Evolutionary conservation across 2,113 vertebrate species (phyloP).

Genomic region (Caracal caracal): DNA sequence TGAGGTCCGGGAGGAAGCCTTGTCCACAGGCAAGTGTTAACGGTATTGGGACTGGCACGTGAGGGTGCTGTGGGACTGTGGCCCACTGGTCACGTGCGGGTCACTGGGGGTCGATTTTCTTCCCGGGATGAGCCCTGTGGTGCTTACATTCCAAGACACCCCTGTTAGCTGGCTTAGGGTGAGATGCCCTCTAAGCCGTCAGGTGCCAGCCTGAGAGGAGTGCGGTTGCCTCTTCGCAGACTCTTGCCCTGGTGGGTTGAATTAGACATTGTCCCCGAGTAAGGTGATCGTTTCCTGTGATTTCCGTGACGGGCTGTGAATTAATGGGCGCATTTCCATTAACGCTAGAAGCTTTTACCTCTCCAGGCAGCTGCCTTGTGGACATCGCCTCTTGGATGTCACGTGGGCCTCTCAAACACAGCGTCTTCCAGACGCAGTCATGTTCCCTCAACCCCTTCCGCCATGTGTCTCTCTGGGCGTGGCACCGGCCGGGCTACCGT

Average conservation of each 20-base stretch:
- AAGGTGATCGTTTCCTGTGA: not conserved
- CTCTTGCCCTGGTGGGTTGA: not conserved
- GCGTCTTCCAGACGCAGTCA: not conserved
- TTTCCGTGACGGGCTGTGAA: not conserved
- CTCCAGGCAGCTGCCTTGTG: not conserved
- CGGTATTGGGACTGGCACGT: not conserved
- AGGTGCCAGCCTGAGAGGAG: not conserved
- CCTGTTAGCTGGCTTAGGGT: not conserved
- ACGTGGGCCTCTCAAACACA: not conserved
- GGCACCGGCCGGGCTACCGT: no score
- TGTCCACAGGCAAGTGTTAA: constrained; percentile 88
- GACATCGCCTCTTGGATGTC: not conserved
- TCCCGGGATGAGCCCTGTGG: not conserved
- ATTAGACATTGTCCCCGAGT: not conserved
- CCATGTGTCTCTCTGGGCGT: not conserved
- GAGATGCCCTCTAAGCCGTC: not conserved
- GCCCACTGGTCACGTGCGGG: not conserved
- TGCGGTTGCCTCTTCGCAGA: not conserved
- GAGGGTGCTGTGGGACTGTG: not conserved
- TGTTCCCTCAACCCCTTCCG: fast-evolving
- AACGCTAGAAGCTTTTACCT: not conserved
- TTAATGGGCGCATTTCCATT: not conserved
- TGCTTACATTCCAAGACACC: not conserved
- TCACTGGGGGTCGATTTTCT: not conserved
- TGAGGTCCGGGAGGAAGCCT: constrained; percentile 91